Evolutionary conservation across 2,888 invertebrate genomes (phyloP).

Genomic region (Pristionchus arcanus): DNA sequence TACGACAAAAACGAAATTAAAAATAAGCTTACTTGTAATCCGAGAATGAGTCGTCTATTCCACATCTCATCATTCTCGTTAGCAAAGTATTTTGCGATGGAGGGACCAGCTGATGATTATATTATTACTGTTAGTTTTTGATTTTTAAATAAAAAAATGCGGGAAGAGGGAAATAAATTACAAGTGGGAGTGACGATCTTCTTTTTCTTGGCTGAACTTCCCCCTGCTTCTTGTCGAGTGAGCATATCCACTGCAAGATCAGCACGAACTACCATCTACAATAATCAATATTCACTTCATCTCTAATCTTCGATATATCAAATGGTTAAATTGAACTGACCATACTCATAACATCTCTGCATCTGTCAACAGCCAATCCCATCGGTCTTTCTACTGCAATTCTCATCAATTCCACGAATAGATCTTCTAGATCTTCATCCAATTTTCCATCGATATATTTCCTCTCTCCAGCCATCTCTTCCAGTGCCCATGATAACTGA

Average conservation of each 20-base stretch:
- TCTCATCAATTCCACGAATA: constrained; percentile 61
- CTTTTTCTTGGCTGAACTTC: constrained; percentile 62
- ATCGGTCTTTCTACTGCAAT: constrained; percentile 55
- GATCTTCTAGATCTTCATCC: constrained; percentile 66
- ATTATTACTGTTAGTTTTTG: neutral
- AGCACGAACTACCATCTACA: constrained; percentile 57
- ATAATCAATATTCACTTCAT: neutral
- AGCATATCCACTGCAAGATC: constrained; percentile 61
- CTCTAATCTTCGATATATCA: neutral
- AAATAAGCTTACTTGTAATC: constrained; percentile 1
- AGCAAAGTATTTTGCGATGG: constrained; percentile 43
- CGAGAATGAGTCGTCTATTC: constrained; percentile 47
- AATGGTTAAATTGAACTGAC: neutral
- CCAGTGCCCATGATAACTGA: constrained; percentile 66
- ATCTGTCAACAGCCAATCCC: constrained; percentile 55
- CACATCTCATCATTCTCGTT: constrained; percentile 20
- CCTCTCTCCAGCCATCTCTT: constrained; percentile 61
- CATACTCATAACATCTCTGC: constrained; percentile 60
- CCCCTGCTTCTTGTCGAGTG: constrained; percentile 58
- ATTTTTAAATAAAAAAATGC: too few relatives aligned
- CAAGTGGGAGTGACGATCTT: constrained; percentile 43
- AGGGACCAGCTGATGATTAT: constrained; percentile 25
- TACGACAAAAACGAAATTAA: neutral
- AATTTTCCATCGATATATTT: constrained; percentile 61
- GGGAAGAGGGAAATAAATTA: neutral